Percentiles rank a stretch among this genome's conserved stretches.
Conservation (phyloP, 92 coral and sea anemone species). For the Desmophyllum pertusum region DNA sequence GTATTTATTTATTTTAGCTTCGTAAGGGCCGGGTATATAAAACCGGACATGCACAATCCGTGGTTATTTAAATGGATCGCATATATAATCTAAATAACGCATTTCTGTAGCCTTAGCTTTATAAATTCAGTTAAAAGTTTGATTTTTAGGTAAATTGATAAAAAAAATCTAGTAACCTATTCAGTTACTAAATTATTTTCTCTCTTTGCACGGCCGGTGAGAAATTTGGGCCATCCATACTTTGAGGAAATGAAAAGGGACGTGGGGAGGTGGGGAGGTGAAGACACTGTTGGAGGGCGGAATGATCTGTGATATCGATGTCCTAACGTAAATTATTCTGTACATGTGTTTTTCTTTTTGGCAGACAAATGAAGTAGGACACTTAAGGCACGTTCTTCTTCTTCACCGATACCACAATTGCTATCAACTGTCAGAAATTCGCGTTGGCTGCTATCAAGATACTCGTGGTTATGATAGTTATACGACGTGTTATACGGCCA, state of each 20-base stretch:
- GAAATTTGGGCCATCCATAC: background rate
- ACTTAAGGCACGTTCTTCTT: constrained; percentile 49
- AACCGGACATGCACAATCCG: too few species aligned
- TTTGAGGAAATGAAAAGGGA: background rate
- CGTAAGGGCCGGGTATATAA: too few species aligned
- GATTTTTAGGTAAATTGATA: too few species aligned
- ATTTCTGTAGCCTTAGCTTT: too few species aligned
- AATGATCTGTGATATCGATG: background rate
- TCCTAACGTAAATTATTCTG: background rate
- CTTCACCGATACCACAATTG: constrained; percentile 41
- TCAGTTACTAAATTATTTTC: background rate
- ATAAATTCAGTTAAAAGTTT: too few species aligned
- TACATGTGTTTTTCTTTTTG: constrained; percentile 6
- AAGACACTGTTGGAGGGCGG: background rate
- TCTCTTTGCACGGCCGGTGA: background rate
- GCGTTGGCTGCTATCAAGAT: constrained; percentile 20
- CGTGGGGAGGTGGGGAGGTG: background rate
- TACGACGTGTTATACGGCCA: constrained; percentile 18
- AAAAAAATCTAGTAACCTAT: too few species aligned
- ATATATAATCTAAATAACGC: too few species aligned
- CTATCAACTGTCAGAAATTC: constrained; percentile 51
- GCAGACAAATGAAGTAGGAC: constrained; percentile 52
- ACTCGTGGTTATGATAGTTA: constrained; percentile 9
- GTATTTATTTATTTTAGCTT: too few species aligned
- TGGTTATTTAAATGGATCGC: too few species aligned